Percentiles rank a stretch among this genome's conserved stretches.
phyloP scores from a whole-genome alignment of 2,888 invertebrate species.

The Phortica magna region DNA sequence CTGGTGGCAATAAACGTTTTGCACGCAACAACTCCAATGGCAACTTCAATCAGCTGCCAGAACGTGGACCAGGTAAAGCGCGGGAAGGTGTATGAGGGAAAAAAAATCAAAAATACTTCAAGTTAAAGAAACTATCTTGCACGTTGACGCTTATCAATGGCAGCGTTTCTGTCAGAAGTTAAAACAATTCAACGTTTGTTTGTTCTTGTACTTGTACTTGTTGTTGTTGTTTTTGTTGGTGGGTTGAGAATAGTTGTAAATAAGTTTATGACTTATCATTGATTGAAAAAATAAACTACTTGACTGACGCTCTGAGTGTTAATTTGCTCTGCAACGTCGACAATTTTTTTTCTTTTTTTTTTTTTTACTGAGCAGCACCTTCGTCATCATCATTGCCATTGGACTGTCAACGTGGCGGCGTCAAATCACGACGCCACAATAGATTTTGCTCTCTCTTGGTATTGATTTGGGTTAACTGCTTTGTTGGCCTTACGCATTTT shows the following conservation, averaged over 20 bases:
- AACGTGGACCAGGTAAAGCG: conserved; percentile 77
- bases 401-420: conserved; percentile 60
- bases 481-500: not conserved
- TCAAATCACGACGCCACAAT: not conserved
- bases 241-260: too few species aligned
- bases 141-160: not conserved
- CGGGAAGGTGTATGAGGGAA: conserved; percentile 37
- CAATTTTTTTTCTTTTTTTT: conserved; percentile 35
- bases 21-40: conserved; percentile 75
- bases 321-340: conserved; percentile 56
- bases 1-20: conserved; percentile 74
- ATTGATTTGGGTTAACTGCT: not conserved
- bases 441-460: not conserved
- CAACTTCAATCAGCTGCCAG: conserved; percentile 74
- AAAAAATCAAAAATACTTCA: conserved; percentile 22
- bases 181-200: not conserved
- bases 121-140: not conserved
- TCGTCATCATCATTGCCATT: conserved; percentile 10
- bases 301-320: not conserved
- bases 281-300: not conserved
- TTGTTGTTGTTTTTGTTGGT: too few species aligned
- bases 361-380: too few species aligned
- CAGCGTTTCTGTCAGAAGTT: conserved; percentile 11
- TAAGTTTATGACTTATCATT: not conserved
- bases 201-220: not conserved